phyloP scores from a whole-genome alignment of 2,113 vertebrate genomes.

The Pimephales promelas region DNA sequence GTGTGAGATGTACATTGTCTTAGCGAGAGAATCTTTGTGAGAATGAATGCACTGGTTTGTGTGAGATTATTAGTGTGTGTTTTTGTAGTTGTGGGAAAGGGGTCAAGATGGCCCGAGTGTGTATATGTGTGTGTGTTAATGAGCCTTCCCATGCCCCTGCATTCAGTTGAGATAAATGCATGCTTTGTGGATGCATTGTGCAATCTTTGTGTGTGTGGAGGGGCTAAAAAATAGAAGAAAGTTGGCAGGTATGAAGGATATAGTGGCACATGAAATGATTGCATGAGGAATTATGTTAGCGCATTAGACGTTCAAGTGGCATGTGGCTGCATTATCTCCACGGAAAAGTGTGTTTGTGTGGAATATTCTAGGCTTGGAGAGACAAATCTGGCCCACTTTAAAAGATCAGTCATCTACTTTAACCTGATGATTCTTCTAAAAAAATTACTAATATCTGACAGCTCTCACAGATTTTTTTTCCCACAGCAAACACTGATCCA shows the following conservation, averaged over 20 bases:
- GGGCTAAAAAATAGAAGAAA: constrained; percentile 18
- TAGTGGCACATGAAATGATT: constrained; percentile 30
- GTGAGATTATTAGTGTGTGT: constrained; percentile 32
- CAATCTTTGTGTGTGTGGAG: constrained; percentile 41
- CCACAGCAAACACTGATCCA: neutral
- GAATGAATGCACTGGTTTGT: constrained; percentile 40
- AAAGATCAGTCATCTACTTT: neutral
- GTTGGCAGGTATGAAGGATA: constrained; percentile 47
- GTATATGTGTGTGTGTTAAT: constrained; percentile 9
- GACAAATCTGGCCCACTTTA: constrained; percentile 2
- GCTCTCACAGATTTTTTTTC: neutral
- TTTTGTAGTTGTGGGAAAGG: constrained; percentile 33
- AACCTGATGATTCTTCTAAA: neutral
- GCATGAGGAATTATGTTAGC: constrained; percentile 24
- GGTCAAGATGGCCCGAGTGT: constrained; percentile 8
- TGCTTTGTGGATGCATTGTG: constrained; percentile 54
- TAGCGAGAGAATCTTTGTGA: neutral
- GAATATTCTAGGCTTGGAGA: constrained; percentile 23
- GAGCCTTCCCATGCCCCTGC: constrained; percentile 52
- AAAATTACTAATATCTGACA: neutral
- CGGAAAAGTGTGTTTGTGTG: constrained; percentile 25
- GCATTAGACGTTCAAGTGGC: constrained; percentile 37
- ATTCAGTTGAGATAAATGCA: constrained; percentile 55
- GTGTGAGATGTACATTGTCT: constrained; percentile 6
- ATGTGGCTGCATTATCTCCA: constrained; percentile 39